Base-by-base conservation (phyloP, 2,113 vertebrate genomes). In the Himantopus leucocephalus region DNA sequence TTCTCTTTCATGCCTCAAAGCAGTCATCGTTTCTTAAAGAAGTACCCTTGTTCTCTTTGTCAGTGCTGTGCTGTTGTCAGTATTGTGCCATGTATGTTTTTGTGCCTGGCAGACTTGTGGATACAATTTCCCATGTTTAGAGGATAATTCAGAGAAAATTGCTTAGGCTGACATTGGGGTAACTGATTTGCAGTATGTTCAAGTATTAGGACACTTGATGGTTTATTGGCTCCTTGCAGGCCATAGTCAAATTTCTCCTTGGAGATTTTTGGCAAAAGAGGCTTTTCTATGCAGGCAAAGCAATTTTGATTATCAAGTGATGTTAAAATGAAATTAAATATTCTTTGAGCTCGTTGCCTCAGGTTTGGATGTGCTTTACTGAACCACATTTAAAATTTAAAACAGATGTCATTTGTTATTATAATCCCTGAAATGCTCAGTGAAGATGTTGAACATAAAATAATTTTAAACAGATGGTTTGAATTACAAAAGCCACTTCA, bases 301-400 rank as follows among this genome's bases (percentile, higher is more conserved):
- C 86, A 90, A 67, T 52, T 79, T 82, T 95, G 72, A 58, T 93
- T 77, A 88, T 90, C 48, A 52, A 82, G 23, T 72, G 35, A 53
- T 85, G 58, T 79, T 94, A 72, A 96, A 76, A 85, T 60, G 59
- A 84, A 93, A 85, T 79, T 64, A 83, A 95, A 27, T 90, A 62
- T 86, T 95, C 67, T 70, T 70, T 85, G 45, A 74, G 27, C 21
- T 85, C 22, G 71, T 86, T 94, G 81, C 84, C 91, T 94, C 39
- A 20, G 72, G 74, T 94, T 96, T 86, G 35, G 29, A 81, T 94
- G 62, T 90, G 35, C 70, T 88, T 94, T 96, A 48, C 32, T 87
- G 70, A 93, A 70, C 29, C 43, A 34, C 59, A 79, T 93, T 87
- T 97, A 94, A 89, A 95, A 85, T 96, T 95, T 94, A 88, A 96